Evolutionary conservation across 2,888 invertebrate genomes (phyloP), one percentile per base, ranked within the genome.

Genomic region (Ormyrus labotus): DNA sequence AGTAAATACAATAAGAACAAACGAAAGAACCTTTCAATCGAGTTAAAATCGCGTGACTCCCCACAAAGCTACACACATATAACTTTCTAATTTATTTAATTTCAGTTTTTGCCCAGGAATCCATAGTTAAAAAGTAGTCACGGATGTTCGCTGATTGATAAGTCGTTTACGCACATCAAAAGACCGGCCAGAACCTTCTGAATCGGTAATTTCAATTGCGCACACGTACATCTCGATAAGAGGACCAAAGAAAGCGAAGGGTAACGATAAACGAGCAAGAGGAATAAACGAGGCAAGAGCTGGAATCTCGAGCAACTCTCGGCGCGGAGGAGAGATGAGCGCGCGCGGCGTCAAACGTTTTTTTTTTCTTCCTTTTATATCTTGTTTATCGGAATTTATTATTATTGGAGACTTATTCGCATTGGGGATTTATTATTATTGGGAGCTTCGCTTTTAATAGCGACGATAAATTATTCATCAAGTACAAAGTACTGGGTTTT

Each of bases 131-230:
- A 60, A 60, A 60, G 3, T 2, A 10, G 70, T 13, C 5, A 48
- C n/a, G 8, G 57, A 57, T 5, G n/a, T 13, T 53, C 34, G 68
- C 3, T 53, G 63, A 72, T 72, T 63, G 47, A 72, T 50, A 45
- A 72, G 63, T 8, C 8, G 34, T 63, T 45, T 51, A 6, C 50
- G 60, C 11, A 11, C 47, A 55, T 55, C 57, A 60, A 60, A 60
- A 60, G n/a, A 4, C 58, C 51, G 11, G 55, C 7, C 4, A 51
- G 61, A 51, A 19, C 58, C 58, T 48, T 50, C 65, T 13, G n/a
- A 57, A n/a, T 11, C 73, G 63, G 10, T 13, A 55, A 65, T 74
- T 65, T 65, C 73, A 74, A 74, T 74, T 74, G 65, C 73, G 60
- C 51, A 48, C 48, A 58, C 48, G 34, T 74, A 74, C 65, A 73